Evolutionary conservation across 2,797 vertebrate genomes (phyloP).

Genomic region (Amniataba percoides): DNA sequence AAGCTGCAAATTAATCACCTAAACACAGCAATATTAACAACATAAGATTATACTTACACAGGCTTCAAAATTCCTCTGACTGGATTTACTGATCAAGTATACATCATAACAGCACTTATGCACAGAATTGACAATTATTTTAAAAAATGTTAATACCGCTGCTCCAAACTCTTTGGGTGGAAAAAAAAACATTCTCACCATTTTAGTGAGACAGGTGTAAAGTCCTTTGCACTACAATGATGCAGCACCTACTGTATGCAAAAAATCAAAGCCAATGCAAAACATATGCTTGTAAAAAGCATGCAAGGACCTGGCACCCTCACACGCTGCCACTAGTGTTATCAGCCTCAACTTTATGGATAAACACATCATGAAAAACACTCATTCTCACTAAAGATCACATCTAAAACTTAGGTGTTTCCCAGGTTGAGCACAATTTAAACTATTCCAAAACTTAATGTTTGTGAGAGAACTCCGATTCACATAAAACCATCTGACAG

Average conservation of each 20-base stretch:
- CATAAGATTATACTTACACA: constrained; percentile 21
- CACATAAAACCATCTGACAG: constrained; percentile 53
- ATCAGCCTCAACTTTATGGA: constrained; percentile 30
- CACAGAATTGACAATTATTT: constrained; percentile 11
- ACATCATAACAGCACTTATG: constrained; percentile 1
- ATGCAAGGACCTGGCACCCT: constrained; percentile 38
- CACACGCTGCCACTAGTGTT: constrained; percentile 33
- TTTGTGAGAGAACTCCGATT: constrained; percentile 9
- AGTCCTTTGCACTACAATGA: constrained; percentile 17
- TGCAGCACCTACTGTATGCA: constrained; percentile 45
- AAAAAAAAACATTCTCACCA: background rate
- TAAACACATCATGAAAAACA: constrained; percentile 35
- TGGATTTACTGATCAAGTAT: background rate
- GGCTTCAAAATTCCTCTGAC: constrained; percentile 6
- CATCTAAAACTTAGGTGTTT: constrained; percentile 9
- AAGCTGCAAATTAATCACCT: constrained; percentile 1
- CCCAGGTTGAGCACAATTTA: constrained; percentile 5
- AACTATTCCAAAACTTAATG: constrained; percentile 21
- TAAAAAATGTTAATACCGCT: constrained; percentile 8
- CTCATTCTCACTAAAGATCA: constrained; percentile 7
- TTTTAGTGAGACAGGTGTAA: constrained; percentile 47
- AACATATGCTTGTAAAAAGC: constrained; percentile 50
- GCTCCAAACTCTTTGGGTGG: too few species aligned
- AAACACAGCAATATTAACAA: constrained; percentile 9
- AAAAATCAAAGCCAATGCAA: constrained; percentile 55